Evolutionary conservation across 1,140 invertebrate species (phyloP), one percentile per base, ranked within the genome.

Genomic region (Leucophenga varia): DNA sequence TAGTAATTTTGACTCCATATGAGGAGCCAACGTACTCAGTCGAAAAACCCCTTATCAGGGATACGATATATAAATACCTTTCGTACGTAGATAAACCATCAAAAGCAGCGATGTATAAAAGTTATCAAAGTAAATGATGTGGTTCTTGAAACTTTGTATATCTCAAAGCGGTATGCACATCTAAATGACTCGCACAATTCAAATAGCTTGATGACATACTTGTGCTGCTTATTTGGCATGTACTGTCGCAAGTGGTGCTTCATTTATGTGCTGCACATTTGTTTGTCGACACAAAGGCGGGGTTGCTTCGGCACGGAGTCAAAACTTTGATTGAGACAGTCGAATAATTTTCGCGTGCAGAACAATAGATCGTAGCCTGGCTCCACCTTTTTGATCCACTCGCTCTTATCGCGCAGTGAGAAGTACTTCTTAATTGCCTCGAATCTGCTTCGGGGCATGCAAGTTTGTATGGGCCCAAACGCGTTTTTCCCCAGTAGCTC

Each of bases 211-310:
- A 46, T 55, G n/a, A 35, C 48, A 34, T 40, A 49, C 22, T 47
- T 54, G 18, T 54, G 51, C 7, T 42, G 54, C 40, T 56, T 54
- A 54, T 47, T 56, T 8, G 47, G 44, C 40, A 57, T 50, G 21
- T 47, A 51, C 36, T 34, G 45, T 16, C 25, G 45, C 7, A 47
- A n/a, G 18, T 36, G 44, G 19, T 36, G 44, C 18, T 38, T 36
- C 21, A 30, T 48, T 30, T 48, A 41, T 21, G 37, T 48, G 37
- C 14, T 40, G 31, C 37, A 48, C 46, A 41, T 48, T 30, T 41
- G 20, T 19, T 48, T 37, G 36, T 48, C 46, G 13, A 48, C 46
- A 18, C 46, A 48, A 40, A 48, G 39, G 2, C 39, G 20, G 2
- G 46, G 21, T 18, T 22, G 2, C 19, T 48, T 48, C 14, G 46